Evolutionary conservation across 2,113 vertebrate genomes (phyloP), one percentile per base, ranked within the genome.

Genomic region (Excalfactoria chinensis): DNA sequence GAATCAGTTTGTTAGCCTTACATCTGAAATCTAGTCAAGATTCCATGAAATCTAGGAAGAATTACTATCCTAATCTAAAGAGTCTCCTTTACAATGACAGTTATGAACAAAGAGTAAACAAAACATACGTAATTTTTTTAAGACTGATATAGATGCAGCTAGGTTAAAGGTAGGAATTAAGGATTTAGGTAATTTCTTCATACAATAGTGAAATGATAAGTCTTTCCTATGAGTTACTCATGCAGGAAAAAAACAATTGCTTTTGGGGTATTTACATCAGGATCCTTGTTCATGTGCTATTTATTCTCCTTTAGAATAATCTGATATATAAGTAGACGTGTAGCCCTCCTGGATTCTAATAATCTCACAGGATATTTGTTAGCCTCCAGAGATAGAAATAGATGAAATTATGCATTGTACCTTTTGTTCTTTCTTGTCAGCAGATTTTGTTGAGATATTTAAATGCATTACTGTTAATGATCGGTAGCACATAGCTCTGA

Each of bases 401-500:
- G 62, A 25, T 19, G 32, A 41, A n/a, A 18, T 4, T 83, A 70
- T 73, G 86, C 73, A n/a, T 4, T n/a, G 43, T 13, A 6, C 56
- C 62, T n/a, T 69, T 68, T n/a, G 34, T 60, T 83, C 23, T 74
- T 68, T 80, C 23, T 81, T 43, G 62, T 63, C 7, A 35, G 23
- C 32, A 71, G 21, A 60, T 71, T 70, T n/a, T 32, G 48, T 25
- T 44, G 34, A 30, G 46, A 16, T 46, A 5, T 41, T 78, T 78
- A 77, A 67, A 6, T 41, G 26, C 22, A 51, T 48, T 35, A 4
- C 32, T 1, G 1, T 12, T 63, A 3, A 2, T 34, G 28, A 28
- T 34, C 30, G 9, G 1, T 19, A 51, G 23, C 41, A 43, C 16
- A 7, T 1, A 0, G 75, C 41, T 62, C 41, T 2, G 16, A 16